Evolutionary conservation across 2,888 invertebrate species (phyloP).

Genomic region (Pammene aurita): DNA sequence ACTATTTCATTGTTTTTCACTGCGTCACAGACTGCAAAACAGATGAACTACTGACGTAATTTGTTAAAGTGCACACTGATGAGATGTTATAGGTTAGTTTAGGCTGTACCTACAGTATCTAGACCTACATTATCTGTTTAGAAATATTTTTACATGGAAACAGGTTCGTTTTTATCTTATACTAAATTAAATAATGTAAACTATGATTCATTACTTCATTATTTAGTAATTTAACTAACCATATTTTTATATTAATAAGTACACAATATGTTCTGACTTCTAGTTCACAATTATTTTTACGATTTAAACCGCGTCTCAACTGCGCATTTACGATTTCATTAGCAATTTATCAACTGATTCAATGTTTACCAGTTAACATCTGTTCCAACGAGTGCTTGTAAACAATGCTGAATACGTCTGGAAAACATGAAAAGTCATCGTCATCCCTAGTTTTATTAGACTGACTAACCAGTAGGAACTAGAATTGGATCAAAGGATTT

Average conservation of each 20-base stretch:
- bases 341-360: conserved; percentile 8
- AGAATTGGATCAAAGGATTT: neutral
- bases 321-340: conserved; percentile 9
- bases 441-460: too few relatives aligned
- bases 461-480: neutral
- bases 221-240: neutral
- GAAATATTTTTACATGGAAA: too few relatives aligned
- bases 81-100: too few relatives aligned
- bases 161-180: too few relatives aligned
- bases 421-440: conserved; percentile 2
- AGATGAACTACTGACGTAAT: conserved; percentile 34
- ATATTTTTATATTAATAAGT: too few relatives aligned
- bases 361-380: conserved; percentile 11
- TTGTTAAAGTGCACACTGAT: conserved; percentile 17
- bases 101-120: too few relatives aligned
- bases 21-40: conserved; percentile 35
- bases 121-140: too few relatives aligned
- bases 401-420: conserved; percentile 10
- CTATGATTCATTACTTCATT: too few relatives aligned
- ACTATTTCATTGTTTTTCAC: conserved; percentile 22
- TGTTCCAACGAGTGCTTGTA: conserved; percentile 10
- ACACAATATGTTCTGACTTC: neutral
- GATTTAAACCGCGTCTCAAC: neutral
- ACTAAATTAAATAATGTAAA: too few relatives aligned
- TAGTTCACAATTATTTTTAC: neutral